A percentile compares a stretch with the other conserved stretches of the same genome.
phyloP scores from a whole-genome alignment of 64 coral and sea anemone species.

The Porites lutea region DNA sequence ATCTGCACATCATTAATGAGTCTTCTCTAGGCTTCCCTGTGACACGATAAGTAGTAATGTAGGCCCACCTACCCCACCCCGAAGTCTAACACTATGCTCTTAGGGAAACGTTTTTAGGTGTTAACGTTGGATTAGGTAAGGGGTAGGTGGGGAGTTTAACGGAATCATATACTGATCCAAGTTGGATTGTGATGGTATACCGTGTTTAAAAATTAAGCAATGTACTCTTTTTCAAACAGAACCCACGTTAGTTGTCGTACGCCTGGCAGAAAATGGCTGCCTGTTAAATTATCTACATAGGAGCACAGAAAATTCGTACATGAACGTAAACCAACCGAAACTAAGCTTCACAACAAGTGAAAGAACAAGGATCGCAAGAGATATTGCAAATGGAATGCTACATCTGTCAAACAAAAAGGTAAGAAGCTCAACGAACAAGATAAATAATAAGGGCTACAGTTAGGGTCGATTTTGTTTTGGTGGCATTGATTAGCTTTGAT shows the following conservation, averaged over 20 bases:
- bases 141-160: too few species aligned
- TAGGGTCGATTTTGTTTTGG: too few species aligned
- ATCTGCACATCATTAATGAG: too few species aligned
- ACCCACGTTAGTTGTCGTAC: neutral
- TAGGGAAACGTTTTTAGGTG: too few species aligned
- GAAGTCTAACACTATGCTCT: too few species aligned
- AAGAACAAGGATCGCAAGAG: neutral
- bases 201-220: too few species aligned
- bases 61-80: too few species aligned
- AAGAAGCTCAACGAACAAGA: neutral
- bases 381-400: slow-evolving; percentile 14
- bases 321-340: neutral
- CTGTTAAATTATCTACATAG: neutral
- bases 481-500: neutral
- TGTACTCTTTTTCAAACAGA: neutral
- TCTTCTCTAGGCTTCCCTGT: too few species aligned
- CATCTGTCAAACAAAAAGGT: slow-evolving; percentile 20
- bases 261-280: neutral
- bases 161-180: too few species aligned
- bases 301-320: slow-evolving; percentile 4
- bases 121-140: too few species aligned
- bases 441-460: neutral
- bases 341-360: neutral
- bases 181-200: too few species aligned
- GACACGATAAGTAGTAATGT: too few species aligned